Conservation (phyloP, 2,888 invertebrate genomes). For the Drosophila diplacantha region DNA sequence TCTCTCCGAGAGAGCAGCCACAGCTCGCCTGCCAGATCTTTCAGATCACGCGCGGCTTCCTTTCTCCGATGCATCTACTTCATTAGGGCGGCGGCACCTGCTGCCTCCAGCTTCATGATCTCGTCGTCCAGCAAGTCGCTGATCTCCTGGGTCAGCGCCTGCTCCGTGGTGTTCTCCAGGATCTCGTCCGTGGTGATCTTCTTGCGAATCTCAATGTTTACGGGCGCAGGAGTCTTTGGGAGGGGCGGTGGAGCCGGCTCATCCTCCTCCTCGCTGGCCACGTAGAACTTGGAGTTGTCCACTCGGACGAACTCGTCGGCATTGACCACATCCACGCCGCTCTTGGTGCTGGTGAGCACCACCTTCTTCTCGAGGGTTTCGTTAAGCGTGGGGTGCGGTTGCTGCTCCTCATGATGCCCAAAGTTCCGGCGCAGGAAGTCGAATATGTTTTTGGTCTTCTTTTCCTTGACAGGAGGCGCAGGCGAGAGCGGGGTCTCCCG, state of each 20-base stretch:
- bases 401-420: conserved; percentile 62
- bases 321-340: conserved; percentile 68
- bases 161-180: conserved; percentile 69
- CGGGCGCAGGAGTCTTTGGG: conserved; percentile 70
- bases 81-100: conserved; percentile 4
- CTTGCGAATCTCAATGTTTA: conserved; percentile 75
- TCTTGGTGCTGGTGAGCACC: conserved; percentile 50
- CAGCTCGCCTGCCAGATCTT: conserved; percentile 1
- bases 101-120: conserved; percentile 67
- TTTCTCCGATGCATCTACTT: background rate
- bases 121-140: conserved; percentile 76
- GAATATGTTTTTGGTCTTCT: conserved; percentile 77
- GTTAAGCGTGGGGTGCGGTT: conserved; percentile 47
- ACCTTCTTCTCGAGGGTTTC: conserved; percentile 51
- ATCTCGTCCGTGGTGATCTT: conserved; percentile 75
- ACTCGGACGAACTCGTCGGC: conserved; percentile 64
- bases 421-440: conserved; percentile 78
- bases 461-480: conserved; percentile 43
- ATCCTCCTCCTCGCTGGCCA: conserved; percentile 57
- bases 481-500: conserved; percentile 29
- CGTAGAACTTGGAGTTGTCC: conserved; percentile 76
- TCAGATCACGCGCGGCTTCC: background rate
- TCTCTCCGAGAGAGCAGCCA: conserved; percentile 5
- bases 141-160: conserved; percentile 73
- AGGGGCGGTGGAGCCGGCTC: conserved; percentile 52